phyloP scores from a whole-genome alignment of 1,140 invertebrate species.

The Drosophila burlai region DNA sequence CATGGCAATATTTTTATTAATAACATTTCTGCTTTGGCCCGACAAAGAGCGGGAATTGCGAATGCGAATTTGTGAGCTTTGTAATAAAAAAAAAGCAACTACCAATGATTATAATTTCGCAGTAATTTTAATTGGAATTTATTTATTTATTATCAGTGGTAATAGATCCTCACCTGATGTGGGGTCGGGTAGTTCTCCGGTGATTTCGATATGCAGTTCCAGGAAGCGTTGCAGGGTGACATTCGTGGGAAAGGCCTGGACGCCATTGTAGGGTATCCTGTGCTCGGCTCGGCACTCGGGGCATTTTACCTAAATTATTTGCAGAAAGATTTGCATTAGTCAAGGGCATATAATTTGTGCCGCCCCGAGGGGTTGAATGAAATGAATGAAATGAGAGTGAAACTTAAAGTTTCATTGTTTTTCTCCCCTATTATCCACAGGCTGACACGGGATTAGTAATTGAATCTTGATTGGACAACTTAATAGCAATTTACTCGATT shows the following conservation, averaged over 20 bases:
- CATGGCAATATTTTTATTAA: conserved; percentile 64
- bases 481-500: not conserved
- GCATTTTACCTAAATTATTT: conserved; percentile 93
- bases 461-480: conserved; percentile 7
- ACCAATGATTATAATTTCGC: not conserved
- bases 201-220: conserved; percentile 97
- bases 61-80: conserved; percentile 26
- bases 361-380: not conserved
- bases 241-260: conserved; percentile 98
- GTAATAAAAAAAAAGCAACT: conserved; percentile 1
- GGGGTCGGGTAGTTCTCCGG: conserved; percentile 95
- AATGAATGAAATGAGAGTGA: not conserved
- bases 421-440: not conserved
- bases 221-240: conserved; percentile 97
- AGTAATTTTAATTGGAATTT: conserved; percentile 8
- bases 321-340: conserved; percentile 12
- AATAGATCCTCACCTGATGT: conserved; percentile 88
- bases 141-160: not conserved
- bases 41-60: conserved; percentile 11
- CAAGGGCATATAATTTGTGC: not conserved
- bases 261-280: conserved; percentile 97
- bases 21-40: conserved; percentile 26
- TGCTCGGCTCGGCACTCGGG: conserved; percentile 99
- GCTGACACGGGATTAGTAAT: conserved; percentile 3
- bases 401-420: not conserved